Base-by-base conservation (phyloP, 2,113 vertebrate genomes). In the Sceloporus tristichus region DNA sequence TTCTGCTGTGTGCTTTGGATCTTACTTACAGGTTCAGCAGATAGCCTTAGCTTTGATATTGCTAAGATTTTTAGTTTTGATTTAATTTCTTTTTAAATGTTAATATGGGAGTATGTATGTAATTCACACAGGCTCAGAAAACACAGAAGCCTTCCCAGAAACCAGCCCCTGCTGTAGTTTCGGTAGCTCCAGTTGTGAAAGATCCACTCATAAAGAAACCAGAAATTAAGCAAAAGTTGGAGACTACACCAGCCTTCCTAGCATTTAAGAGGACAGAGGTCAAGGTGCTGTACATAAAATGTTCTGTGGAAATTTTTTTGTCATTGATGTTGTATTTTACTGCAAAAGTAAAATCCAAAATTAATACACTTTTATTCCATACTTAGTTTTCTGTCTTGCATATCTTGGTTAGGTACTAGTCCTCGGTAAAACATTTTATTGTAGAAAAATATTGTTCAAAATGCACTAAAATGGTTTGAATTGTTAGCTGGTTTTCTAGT, bases 231-330 rank as follows among this genome's bases (percentile, higher is more conserved):
- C 94, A 97, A 85, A 99, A 99, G 93, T 94, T 96, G 71, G 99
- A 99, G 89, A 97, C 97, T 6, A 40, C 97, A 80, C 97, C 97
- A 90, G 97, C 98, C 88, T 99, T 99, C 93, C 97, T 98, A 89
- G 99, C 99, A 21, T 99, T 99, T 94, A 99, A 99, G 95, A 98
- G 99, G 95, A 96, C 98, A 27, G 99, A 99, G 96, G 98, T 99
- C 59, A 99, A 99, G 99, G 99, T 99, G 95, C 79, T 13, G 27
- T 83, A 21, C 2, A 80, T 85, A 78, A 38, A 18, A 42, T 88
- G 90, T 89, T 87, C 23, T 53, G 68, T 79, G 65, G n/a, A 29
- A 16, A 82, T 14, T 40, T 25, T 27, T 40, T 25, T 27, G 25
- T 14, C 2, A 40, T 77, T 65, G 34, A 83, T 79, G 16, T 76